phyloP scores from a whole-genome alignment of 2,888 invertebrate species.

The Antheraea yamamai region DNA sequence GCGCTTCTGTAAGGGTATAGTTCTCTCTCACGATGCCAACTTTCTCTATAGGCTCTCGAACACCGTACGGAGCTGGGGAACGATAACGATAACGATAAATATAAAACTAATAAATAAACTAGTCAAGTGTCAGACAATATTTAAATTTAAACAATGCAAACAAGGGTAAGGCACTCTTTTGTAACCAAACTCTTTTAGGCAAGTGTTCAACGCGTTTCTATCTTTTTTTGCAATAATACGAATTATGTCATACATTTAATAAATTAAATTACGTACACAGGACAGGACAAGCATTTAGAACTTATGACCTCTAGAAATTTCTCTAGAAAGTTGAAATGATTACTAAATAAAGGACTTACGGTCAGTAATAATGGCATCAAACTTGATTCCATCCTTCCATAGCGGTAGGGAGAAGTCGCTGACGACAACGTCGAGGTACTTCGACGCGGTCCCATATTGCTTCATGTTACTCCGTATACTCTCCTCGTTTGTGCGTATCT shows the following conservation, averaged over 20 bases:
- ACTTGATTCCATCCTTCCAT: conserved; percentile 86
- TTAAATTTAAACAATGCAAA: no score
- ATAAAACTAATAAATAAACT: not conserved
- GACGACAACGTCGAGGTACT: conserved; percentile 93
- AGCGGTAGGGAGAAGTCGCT: conserved; percentile 94
- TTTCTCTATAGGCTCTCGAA: conserved; percentile 95
- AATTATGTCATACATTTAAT: no score
- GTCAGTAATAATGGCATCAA: conserved; percentile 98
- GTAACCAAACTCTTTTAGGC: no score
- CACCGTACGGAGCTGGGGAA: conserved; percentile 95
- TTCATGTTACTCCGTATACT: conserved; percentile 93
- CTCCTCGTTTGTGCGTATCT: conserved; percentile 90
- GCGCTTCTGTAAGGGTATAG: conserved; percentile 84
- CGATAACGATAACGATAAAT: not conserved
- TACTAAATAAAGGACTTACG: no score
- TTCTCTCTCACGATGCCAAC: conserved; percentile 86
- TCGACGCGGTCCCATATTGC: conserved; percentile 90
- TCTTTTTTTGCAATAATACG: no score
- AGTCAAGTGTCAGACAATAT: no score
- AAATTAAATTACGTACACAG: no score
- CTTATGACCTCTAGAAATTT: not conserved
- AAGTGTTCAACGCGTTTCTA: no score
- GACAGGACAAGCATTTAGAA: not conserved
- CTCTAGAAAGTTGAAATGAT: no score
- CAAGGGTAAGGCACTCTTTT: no score